Evolutionary conservation across 1,140 invertebrate species (phyloP), one percentile per base, ranked within the genome.

Genomic region (Dendroctonus ponderosae): DNA sequence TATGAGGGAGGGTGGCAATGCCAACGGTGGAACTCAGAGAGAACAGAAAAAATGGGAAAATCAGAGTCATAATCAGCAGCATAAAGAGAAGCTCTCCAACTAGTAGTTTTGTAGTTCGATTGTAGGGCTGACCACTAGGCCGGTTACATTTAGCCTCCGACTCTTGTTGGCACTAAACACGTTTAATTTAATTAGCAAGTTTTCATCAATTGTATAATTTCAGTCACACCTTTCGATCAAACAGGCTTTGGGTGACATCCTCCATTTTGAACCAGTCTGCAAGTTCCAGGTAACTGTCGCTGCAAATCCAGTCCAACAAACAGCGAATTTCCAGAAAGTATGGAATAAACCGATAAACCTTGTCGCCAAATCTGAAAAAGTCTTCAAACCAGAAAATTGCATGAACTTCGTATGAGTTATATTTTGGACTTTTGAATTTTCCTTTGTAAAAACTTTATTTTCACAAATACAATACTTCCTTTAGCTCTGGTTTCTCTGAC

Each of bases 271-370:
- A 68, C 59, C 60, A 68, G 7, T 52, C 42, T 2, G 7, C 6
- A 39, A 68, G 26, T 7, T 15, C 61, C 2, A 68, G 52, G 37
- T 44, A 57, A 12, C 49, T 62, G 14, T 68, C 66, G 5, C 38
- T 68, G 37, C 42, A 57, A 8, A 60, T 68, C 66, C 66, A 68
- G 40, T 68, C 66, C 12, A 68, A 40, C 37, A 68, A 26, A 7
- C 39, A 15, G 14, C 66, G 42, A 12, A 68, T 48, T 59, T 68
- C 66, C 39, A 62, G 52, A 11, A 68, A 43, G 41, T 68, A 68
- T 9, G 59, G 60, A 42, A 62, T 62, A 0, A 40, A 0, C 5
- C 11, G 39, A 39, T 62, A 68, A 1, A 68, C 5, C 46, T 68
- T 62, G 44, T 63, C 62, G 9, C 49, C 66, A 39, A 53, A 60